Conservation (phyloP, 2,888 invertebrate genomes). For the Nymphalis c-album region DNA sequence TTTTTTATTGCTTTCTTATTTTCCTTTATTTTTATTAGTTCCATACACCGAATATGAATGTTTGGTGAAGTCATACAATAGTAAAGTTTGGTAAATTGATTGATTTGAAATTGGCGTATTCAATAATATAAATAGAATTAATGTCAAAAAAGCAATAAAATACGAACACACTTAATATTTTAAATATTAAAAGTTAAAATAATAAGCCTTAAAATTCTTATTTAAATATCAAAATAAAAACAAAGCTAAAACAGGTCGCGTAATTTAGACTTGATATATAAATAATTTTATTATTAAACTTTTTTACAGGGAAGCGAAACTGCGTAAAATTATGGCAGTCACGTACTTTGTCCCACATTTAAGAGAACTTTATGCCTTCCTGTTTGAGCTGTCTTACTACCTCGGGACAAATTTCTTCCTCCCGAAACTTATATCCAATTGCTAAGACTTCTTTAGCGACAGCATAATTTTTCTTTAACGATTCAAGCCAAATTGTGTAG, state of each 20-base stretch:
- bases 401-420: constrained; percentile 63
- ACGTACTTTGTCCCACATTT: constrained; percentile 34
- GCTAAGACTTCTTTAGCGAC: constrained; percentile 84
- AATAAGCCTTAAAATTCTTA: too few species aligned
- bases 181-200: too few species aligned
- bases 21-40: background rate
- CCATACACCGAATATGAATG: too few species aligned
- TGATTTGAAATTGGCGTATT: too few species aligned
- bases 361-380: constrained; percentile 59
- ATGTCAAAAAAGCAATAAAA: too few species aligned
- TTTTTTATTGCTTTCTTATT: background rate
- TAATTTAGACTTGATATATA: background rate
- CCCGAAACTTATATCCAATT: constrained; percentile 83
- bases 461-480: constrained; percentile 77
- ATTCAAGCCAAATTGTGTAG: constrained; percentile 88
- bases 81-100: too few species aligned
- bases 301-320: background rate
- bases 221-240: background rate
- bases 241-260: background rate
- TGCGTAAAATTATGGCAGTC: background rate
- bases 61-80: too few species aligned
- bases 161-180: too few species aligned
- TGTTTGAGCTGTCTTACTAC: constrained; percentile 64
- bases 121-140: too few species aligned
- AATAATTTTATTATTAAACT: background rate